These are phyloP conservation scores for Drosophila subquinaria DNA, from an alignment of 2,888 invertebrate genomes.

Conservation along the genomic window DNA sequence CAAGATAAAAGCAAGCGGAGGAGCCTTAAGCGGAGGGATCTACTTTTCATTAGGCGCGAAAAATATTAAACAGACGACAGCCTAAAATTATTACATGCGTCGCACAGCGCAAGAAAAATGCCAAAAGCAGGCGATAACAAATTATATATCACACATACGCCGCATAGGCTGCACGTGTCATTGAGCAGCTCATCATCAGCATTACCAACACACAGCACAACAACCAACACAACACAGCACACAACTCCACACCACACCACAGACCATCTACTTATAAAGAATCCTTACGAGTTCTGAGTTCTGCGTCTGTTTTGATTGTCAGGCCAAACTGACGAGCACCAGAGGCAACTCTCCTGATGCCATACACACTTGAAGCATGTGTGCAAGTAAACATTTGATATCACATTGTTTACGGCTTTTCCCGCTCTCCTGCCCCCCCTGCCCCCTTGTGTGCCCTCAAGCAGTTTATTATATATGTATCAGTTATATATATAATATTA, in stretches of 20 bases:
- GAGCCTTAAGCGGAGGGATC: slow-evolving; percentile 24
- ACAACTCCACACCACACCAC: background rate
- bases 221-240: slow-evolving; percentile 18
- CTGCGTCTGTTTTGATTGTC: slow-evolving; percentile 50
- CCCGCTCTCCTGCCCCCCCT: background rate
- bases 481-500: slow-evolving; percentile 76
- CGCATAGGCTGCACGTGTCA: slow-evolving; percentile 69
- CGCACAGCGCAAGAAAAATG: slow-evolving; percentile 23
- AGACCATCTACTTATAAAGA: slow-evolving; percentile 14
- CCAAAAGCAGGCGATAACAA: slow-evolving; percentile 72
- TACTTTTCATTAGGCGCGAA: slow-evolving; percentile 80
- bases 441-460: slow-evolving; percentile 42
- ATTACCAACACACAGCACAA: slow-evolving; percentile 50
- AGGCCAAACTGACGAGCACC: slow-evolving; percentile 27
- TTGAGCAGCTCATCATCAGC: slow-evolving; percentile 78
- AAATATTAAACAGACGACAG: slow-evolving; percentile 78
- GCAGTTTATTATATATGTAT: slow-evolving; percentile 80
- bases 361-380: slow-evolving; percentile 41
- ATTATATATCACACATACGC: slow-evolving; percentile 77
- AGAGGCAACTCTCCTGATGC: slow-evolving; percentile 23
- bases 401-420: slow-evolving; percentile 60
- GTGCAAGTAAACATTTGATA: slow-evolving; percentile 73
- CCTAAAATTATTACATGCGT: slow-evolving; percentile 61
- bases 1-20: background rate
- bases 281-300: slow-evolving; percentile 22